Conservation (phyloP, 2,797 vertebrate species). For the Aphelocoma californica region DNA sequence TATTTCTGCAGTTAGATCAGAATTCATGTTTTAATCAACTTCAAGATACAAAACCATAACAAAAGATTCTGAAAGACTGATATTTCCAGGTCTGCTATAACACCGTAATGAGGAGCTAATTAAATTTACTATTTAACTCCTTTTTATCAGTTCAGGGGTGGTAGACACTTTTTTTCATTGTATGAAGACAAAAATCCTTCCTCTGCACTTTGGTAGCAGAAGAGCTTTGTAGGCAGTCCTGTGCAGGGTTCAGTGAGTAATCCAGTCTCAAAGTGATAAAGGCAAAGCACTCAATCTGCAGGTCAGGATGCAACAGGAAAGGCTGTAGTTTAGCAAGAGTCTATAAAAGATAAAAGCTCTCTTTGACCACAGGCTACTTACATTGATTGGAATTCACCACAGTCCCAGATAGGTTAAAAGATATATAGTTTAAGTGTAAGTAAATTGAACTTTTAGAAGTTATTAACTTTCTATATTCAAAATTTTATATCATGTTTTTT, state of each 20-base stretch:
- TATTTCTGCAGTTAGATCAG: background rate
- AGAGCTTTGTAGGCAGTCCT: background rate
- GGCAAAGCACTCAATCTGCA: background rate
- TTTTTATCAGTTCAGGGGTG: background rate
- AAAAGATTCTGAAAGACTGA: background rate
- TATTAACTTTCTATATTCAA: background rate
- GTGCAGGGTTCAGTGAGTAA: background rate
- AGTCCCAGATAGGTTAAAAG: background rate
- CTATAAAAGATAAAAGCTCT: conserved; percentile 7
- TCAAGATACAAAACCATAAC: background rate
- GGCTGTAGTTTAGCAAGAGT: background rate
- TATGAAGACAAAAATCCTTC: background rate
- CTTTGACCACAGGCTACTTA: background rate
- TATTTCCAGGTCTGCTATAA: background rate
- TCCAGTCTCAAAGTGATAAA: background rate
- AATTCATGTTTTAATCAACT: background rate
- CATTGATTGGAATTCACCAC: background rate
- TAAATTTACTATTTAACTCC: background rate
- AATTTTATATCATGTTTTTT: background rate
- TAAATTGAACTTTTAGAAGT: background rate
- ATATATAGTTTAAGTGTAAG: background rate
- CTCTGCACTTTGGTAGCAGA: background rate
- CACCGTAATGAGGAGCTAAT: background rate
- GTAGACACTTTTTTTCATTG: background rate
- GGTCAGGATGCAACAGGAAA: background rate